A percentile compares a stretch with the other conserved stretches of the same genome.
Evolutionary conservation across 2,888 invertebrate genomes (phyloP).

Genomic region (Subacronicta megacephala): DNA sequence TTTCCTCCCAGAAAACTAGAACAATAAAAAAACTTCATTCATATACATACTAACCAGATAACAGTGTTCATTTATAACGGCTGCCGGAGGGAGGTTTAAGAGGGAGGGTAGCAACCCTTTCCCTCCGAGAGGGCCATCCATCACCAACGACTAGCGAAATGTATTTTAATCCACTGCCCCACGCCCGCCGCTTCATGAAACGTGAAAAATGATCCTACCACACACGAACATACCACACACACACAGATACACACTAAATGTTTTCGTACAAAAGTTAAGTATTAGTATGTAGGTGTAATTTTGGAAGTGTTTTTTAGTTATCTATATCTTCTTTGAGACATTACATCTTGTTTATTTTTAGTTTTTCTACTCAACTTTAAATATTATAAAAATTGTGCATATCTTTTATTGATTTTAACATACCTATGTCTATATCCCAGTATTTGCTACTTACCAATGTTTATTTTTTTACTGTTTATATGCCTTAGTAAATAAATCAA

Average conservation of each 20-base stretch:
- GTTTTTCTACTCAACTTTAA: no score
- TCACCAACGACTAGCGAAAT: slow-evolving; percentile 84
- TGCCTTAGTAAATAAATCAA: no score
- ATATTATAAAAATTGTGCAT: no score
- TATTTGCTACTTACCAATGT: no score
- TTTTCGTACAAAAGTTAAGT: slow-evolving; percentile 32
- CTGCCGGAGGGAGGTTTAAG: slow-evolving; percentile 29
- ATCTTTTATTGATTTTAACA: no score
- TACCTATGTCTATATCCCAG: no score
- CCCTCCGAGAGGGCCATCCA: slow-evolving; percentile 77
- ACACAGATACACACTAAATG: slow-evolving; percentile 13
- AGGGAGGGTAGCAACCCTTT: slow-evolving; percentile 77
- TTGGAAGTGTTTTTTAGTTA: no score
- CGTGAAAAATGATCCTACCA: slow-evolving; percentile 87
- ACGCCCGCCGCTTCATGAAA: slow-evolving; percentile 86
- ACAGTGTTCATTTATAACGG: slow-evolving; percentile 32
- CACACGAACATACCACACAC: slow-evolving; percentile 60
- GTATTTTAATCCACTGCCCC: slow-evolving; percentile 89
- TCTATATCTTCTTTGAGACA: slow-evolving; percentile 29
- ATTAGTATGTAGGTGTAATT: slow-evolving; percentile 41
- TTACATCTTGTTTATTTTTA: no score
- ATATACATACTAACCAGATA: slow-evolving; percentile 64
- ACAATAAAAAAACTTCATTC: slow-evolving; percentile 71
- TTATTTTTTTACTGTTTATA: no score
- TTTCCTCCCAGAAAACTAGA: slow-evolving; percentile 22